phyloP scores from a whole-genome alignment of 1,140 invertebrate species.

The Choristoneura fumiferana region DNA sequence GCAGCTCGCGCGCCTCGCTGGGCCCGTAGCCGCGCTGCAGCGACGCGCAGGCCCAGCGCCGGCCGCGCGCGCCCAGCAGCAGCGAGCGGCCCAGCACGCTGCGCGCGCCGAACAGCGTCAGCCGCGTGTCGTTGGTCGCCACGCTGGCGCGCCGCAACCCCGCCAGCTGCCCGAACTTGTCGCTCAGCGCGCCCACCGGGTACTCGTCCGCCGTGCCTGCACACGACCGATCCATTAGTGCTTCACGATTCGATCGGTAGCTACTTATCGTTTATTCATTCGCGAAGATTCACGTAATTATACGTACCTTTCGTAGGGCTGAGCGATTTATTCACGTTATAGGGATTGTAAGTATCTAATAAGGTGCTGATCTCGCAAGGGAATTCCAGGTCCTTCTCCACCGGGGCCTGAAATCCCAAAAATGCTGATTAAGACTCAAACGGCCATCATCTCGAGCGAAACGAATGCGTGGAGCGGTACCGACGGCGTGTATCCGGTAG shows the following conservation, averaged over 20 bases:
- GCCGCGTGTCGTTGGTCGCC: constrained; percentile 89
- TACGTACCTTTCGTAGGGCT: constrained; percentile 79
- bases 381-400: constrained; percentile 90
- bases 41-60: constrained; percentile 92
- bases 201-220: constrained; percentile 89
- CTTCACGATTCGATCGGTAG: too few relatives aligned
- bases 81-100: constrained; percentile 93
- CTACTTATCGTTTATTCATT: too few relatives aligned
- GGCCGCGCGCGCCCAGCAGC: constrained; percentile 93
- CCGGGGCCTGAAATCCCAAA: constrained; percentile 81
- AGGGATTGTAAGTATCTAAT: constrained; percentile 91
- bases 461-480: constrained; percentile 65
- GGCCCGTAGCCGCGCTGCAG: constrained; percentile 92
- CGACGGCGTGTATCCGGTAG: constrained; percentile 88
- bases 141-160: constrained; percentile 79
- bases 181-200: constrained; percentile 93
- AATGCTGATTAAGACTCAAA: constrained; percentile 3
- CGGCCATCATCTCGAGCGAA: background rate
- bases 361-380: constrained; percentile 91
- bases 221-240: constrained; percentile 12
- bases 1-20: constrained; percentile 89
- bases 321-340: constrained; percentile 81
- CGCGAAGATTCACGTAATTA: too few relatives aligned
- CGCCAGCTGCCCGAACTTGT: constrained; percentile 90
- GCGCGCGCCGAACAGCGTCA: constrained; percentile 89